Percentiles rank a stretch among this genome's conserved stretches.
phyloP scores from a whole-genome alignment of 1,140 invertebrate species.

The Tenebrio molitor region DNA sequence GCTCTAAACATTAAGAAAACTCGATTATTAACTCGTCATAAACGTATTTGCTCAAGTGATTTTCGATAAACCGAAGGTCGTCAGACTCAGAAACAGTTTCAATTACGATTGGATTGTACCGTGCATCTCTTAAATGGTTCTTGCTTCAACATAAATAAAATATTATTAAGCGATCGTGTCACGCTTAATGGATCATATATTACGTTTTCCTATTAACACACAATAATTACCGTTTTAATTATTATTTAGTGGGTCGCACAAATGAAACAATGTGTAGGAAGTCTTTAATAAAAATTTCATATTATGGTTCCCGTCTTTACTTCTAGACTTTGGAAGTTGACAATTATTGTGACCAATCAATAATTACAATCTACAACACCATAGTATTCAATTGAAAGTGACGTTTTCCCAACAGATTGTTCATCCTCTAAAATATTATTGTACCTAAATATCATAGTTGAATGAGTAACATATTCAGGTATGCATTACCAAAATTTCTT shows the following conservation, averaged over 20 bases:
- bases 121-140: too few species aligned
- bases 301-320: too few species aligned
- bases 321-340: too few species aligned
- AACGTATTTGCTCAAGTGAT: neutral
- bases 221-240: conserved; percentile 9
- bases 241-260: conserved; percentile 16
- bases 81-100: neutral
- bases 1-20: neutral
- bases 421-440: too few species aligned
- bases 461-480: too few species aligned
- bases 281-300: too few species aligned
- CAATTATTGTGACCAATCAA: too few species aligned
- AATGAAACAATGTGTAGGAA: neutral
- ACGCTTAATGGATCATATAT: neutral
- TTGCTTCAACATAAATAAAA: conserved; percentile 4
- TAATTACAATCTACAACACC: too few species aligned
- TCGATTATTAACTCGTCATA: neutral
- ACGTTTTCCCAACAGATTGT: too few species aligned
- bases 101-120: neutral
- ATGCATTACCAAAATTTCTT: neutral
- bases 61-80: neutral
- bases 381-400: too few species aligned
- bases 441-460: too few species aligned
- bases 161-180: too few species aligned
- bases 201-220: conserved; percentile 1